Conservation (phyloP, 1,140 invertebrate species). For the Apis laboriosa region DNA sequence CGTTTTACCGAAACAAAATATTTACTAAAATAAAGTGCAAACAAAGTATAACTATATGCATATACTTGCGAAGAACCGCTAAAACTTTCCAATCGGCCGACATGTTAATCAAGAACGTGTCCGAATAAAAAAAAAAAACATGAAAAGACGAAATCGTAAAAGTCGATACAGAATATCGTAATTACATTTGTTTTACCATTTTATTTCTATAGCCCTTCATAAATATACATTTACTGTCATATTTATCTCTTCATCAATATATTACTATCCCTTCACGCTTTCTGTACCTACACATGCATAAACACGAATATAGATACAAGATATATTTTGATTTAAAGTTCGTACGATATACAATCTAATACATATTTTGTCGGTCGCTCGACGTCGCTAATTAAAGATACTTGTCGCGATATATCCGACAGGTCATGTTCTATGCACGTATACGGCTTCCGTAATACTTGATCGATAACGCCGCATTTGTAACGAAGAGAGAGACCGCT, state of each 20-base stretch:
- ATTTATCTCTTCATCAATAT: constrained; percentile 8
- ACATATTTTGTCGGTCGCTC: constrained; percentile 14
- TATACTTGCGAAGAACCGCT: neutral
- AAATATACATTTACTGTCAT: constrained; percentile 19
- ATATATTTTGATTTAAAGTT: neutral
- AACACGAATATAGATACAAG: neutral
- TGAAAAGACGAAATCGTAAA: neutral
- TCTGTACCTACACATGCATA: neutral
- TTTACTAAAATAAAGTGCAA: no score
- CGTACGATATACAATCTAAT: neutral
- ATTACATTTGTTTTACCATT: neutral
- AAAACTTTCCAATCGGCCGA: neutral
- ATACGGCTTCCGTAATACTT: constrained; percentile 73
- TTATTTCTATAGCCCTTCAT: constrained; percentile 8
- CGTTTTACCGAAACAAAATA: no score
- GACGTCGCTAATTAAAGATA: constrained; percentile 41
- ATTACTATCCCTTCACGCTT: neutral
- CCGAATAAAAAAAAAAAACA: neutral
- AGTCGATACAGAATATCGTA: neutral
- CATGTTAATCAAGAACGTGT: neutral
- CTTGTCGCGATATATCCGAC: constrained; percentile 36
- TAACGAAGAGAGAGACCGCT: neutral
- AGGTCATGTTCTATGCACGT: constrained; percentile 40
- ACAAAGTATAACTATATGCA: no score
- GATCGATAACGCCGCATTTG: constrained; percentile 69